Percentiles rank a stretch among this genome's conserved stretches.
phyloP scores from a whole-genome alignment of 2,888 invertebrate genomes.

The Lochmaea capreae region DNA sequence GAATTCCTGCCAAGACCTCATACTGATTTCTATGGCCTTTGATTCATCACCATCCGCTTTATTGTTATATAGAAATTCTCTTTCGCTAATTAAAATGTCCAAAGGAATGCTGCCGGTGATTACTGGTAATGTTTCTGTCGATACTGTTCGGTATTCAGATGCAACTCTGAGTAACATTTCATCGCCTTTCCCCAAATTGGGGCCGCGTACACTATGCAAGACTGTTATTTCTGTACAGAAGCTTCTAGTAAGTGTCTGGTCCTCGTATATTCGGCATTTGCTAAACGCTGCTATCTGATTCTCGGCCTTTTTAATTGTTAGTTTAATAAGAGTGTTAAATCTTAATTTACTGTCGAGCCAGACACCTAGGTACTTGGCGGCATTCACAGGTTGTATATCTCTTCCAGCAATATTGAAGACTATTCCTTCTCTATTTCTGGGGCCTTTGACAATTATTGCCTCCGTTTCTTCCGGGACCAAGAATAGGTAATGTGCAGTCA shows the following conservation, averaged over 20 bases:
- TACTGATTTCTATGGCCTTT: not conserved
- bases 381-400: too few relatives aligned
- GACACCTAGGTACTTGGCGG: not conserved
- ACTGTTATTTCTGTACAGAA: not conserved
- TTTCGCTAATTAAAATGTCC: constrained; percentile 13
- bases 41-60: not conserved
- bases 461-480: too few relatives aligned
- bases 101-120: constrained; percentile 3
- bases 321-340: not conserved
- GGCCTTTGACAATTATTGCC: not conserved
- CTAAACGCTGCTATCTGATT: not conserved
- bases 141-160: not conserved
- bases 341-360: constrained; percentile 11
- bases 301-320: not conserved
- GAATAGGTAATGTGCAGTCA: too few relatives aligned
- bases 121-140: not conserved
- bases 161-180: not conserved
- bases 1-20: constrained; percentile 1
- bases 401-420: too few relatives aligned
- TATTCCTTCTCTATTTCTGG: too few relatives aligned
- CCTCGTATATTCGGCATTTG: too few relatives aligned
- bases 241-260: too few relatives aligned
- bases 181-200: constrained; percentile 15
- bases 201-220: constrained; percentile 10
- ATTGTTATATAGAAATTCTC: not conserved